Evolutionary conservation across 2,888 invertebrate genomes (phyloP).

Genomic region (Andricus quercusramuli): DNA sequence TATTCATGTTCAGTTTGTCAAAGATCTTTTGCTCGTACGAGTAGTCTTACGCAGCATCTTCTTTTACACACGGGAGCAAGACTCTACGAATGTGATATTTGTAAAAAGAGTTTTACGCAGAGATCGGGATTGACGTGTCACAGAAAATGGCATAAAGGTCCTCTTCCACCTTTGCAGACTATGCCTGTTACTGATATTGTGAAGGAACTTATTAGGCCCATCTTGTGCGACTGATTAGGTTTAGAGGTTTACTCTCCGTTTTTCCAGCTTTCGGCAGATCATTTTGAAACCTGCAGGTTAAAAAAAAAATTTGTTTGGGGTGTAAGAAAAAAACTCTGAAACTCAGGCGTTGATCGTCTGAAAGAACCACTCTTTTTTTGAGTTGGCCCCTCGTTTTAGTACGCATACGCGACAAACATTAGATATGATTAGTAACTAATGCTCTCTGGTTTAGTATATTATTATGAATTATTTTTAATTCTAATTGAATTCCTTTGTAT

Average conservation of each 20-base stretch:
- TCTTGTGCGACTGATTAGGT: slow-evolving; percentile 18
- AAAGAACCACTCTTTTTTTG: no score
- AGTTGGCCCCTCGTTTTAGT: no score
- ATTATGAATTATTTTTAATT: no score
- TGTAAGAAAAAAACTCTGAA: no score
- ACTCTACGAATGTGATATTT: slow-evolving; percentile 61
- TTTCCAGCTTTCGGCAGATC: background rate
- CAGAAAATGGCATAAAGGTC: slow-evolving; percentile 59
- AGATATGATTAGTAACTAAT: no score
- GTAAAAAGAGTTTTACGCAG: slow-evolving; percentile 63
- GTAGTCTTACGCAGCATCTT: slow-evolving; percentile 57
- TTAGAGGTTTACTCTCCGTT: background rate
- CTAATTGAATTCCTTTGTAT: no score
- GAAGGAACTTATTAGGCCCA: slow-evolving; percentile 28
- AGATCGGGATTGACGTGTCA: slow-evolving; percentile 62
- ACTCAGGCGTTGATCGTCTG: no score
- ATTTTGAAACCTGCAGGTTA: no score
- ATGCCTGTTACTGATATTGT: slow-evolving; percentile 60
- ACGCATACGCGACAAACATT: no score
- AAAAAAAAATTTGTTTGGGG: no score
- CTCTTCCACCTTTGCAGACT: slow-evolving; percentile 57
- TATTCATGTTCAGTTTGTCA: slow-evolving; percentile 59
- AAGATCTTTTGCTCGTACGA: slow-evolving; percentile 58
- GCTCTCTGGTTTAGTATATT: no score
- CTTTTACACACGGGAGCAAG: slow-evolving; percentile 59